Percentiles rank a stretch among this genome's conserved stretches.
Evolutionary conservation across 2,797 vertebrate genomes (phyloP).

Genomic region (Echiichthys vipera): DNA sequence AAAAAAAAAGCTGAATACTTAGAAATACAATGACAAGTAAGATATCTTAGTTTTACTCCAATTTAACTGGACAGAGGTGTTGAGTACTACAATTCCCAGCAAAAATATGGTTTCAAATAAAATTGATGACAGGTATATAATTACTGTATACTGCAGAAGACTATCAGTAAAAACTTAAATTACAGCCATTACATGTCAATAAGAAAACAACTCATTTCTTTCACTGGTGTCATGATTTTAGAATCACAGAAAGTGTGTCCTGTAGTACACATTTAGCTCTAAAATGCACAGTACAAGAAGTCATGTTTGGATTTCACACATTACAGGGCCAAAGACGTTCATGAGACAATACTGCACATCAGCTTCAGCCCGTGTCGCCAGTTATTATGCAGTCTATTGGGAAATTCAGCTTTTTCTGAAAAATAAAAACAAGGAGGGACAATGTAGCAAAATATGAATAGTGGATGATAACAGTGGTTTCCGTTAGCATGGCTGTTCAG

Average conservation of each 20-base stretch:
- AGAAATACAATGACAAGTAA: constrained; percentile 58
- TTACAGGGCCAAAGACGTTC: constrained; percentile 21
- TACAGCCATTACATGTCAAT: neutral
- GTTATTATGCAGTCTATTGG: constrained; percentile 29
- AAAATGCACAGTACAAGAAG: constrained; percentile 22
- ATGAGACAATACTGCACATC: constrained; percentile 24
- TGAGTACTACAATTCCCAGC: constrained; percentile 34
- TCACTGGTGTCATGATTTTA: constrained; percentile 17
- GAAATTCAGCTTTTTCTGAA: constrained; percentile 24
- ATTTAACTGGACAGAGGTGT: constrained; percentile 41
- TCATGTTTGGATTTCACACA: constrained; percentile 33
- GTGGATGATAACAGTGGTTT: constrained; percentile 59
- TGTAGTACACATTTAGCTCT: constrained; percentile 55
- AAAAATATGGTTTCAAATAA: constrained; percentile 20
- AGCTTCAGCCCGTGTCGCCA: constrained; percentile 38
- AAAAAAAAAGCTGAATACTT: constrained; percentile 70
- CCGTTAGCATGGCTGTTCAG: constrained; percentile 43
- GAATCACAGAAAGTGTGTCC: constrained; percentile 24
- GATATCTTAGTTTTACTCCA: constrained; percentile 65
- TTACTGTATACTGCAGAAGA: constrained; percentile 16
- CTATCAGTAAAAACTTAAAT: constrained; percentile 24
- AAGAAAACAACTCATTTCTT: constrained; percentile 4
- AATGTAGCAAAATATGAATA: constrained; percentile 4
- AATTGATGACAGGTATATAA: constrained; percentile 9
- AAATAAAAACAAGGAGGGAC: constrained; percentile 14